These are phyloP conservation scores for Drusus annulatus DNA, from an alignment of 1,140 invertebrate genomes.

Conservation along the genomic window DNA sequence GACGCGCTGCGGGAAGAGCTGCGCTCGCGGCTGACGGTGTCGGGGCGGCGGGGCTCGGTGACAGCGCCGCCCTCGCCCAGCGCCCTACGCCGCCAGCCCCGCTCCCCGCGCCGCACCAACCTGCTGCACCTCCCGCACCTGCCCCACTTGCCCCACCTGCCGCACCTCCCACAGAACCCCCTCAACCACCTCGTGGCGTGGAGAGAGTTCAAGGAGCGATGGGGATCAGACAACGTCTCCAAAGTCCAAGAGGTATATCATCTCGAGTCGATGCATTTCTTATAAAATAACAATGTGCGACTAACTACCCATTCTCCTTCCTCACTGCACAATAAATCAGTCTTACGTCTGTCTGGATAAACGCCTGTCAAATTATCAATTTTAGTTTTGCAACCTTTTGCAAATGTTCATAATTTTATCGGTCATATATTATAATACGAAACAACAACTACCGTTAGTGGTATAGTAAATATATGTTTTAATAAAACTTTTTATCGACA, in stretches of 20 bases:
- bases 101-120: slow-evolving; percentile 58
- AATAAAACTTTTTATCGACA: too few species aligned
- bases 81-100: slow-evolving; percentile 65
- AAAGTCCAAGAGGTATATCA: slow-evolving; percentile 66
- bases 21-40: slow-evolving; percentile 61
- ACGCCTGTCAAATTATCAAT: too few species aligned
- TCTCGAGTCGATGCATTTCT: background rate
- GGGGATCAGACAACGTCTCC: slow-evolving; percentile 62
- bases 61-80: slow-evolving; percentile 70
- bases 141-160: slow-evolving; percentile 66
- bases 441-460: too few species aligned
- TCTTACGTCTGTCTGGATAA: too few species aligned
- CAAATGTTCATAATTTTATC: too few species aligned
- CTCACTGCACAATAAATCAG: too few species aligned
- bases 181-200: slow-evolving; percentile 68
- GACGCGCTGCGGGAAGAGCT: slow-evolving; percentile 64
- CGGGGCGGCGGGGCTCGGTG: slow-evolving; percentile 64
- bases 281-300: too few species aligned
- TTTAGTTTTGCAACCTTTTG: too few species aligned
- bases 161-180: slow-evolving; percentile 66
- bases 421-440: too few species aligned
- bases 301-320: too few species aligned
- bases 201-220: slow-evolving; percentile 59
- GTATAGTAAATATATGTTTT: too few species aligned
- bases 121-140: slow-evolving; percentile 64